Base-by-base conservation (phyloP, 2,797 vertebrate genomes). In the Peromyscus eremicus region DNA sequence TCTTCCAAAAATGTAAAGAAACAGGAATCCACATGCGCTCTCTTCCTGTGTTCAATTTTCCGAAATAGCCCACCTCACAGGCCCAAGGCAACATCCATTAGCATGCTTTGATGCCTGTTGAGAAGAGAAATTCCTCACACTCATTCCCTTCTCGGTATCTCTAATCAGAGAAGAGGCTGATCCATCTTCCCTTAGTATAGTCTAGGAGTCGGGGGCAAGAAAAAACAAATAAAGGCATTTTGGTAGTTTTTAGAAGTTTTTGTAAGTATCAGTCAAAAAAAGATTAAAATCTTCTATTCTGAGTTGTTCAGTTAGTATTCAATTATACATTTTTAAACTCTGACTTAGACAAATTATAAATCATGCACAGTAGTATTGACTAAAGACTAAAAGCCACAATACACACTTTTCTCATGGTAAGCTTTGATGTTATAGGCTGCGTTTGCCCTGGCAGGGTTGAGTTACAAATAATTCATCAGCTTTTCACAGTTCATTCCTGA, bases 191-290 rank as follows among this genome's bases (percentile, higher is more conserved):
- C 98, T 98, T 98, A 96, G 92, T 98, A 97, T 95, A 98, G 95
- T 92, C 85, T 98, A 97, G 98, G 97, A 96, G 97, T 98, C 95
- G 95, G 95, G 97, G 98, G 98, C 95, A 98, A 98, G 98, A 98
- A 98, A 98, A 98, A 98, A 98, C 77, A 98, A 99, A 98, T 98
- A 97, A 93, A 96, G 40, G 32, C 71, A 94, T 96, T 95, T 95
- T 96, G 97, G 97, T 97, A 97, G 97, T 94, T 98, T n/a, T 95
- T 98, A 95, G 86, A 96, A 60, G 68, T 57, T 98, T 98, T 96
- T 97, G 43, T 70, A 98, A 98, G 96, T 97, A 94, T 94, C 95
- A 92, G 89, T 81, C 87, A 93, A 93, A 98, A 98, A 97, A 55
- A 96, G 91, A 92, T 98, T 97, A 97, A 57, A 96, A 70, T 75